Percentiles rank a stretch among this genome's conserved stretches.
Evolutionary conservation across 2,888 invertebrate genomes (phyloP).

Genomic region (Tipula helvola): DNA sequence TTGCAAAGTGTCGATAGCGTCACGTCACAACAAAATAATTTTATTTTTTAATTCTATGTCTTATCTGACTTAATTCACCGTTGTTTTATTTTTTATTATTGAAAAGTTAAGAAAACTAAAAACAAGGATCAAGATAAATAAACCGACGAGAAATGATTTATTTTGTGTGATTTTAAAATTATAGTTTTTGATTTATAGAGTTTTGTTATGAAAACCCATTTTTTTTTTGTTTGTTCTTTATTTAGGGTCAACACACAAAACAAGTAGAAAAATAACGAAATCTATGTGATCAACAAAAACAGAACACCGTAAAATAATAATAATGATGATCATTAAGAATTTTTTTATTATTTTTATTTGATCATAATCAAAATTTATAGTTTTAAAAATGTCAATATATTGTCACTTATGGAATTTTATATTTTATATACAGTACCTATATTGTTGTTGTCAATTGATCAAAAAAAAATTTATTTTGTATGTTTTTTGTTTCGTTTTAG

Average conservation of each 20-base stretch:
- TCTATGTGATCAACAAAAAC: neutral
- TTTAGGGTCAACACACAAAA: neutral
- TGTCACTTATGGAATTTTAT: neutral
- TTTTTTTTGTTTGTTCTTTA: neutral
- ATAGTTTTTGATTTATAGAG: neutral
- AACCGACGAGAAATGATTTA: neutral
- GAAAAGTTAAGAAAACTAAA: neutral
- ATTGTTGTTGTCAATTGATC: neutral
- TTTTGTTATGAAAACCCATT: neutral
- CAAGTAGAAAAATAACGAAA: neutral
- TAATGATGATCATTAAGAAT: conserved; percentile 4
- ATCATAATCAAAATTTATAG: neutral
- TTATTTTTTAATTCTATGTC: no score
- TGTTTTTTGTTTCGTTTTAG: neutral
- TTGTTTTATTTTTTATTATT: neutral
- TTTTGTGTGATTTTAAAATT: neutral
- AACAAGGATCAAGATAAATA: neutral
- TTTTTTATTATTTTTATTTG: neutral
- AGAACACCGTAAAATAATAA: neutral
- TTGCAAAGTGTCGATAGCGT: no score
- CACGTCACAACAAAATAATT: no score
- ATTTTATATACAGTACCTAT: neutral
- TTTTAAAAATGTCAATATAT: conserved; percentile 4
- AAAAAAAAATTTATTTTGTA: neutral
- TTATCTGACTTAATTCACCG: neutral